These are phyloP conservation scores for Zaprionus capensis DNA, from an alignment of 1,140 invertebrate genomes.

Conservation along the genomic window DNA sequence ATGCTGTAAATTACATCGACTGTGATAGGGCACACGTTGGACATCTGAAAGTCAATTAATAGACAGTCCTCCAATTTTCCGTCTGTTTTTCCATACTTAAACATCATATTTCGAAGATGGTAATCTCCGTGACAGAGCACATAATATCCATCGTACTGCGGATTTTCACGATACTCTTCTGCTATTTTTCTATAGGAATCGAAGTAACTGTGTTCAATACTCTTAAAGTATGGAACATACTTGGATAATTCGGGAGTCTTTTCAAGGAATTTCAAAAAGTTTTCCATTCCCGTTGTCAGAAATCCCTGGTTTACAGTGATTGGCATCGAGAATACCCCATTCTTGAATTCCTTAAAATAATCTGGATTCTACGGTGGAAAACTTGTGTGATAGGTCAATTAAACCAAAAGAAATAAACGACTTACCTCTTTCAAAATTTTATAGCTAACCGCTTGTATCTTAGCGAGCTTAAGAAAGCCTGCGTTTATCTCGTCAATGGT, in stretches of 20 bases:
- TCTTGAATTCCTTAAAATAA: constrained; percentile 41
- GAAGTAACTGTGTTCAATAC: constrained; percentile 22
- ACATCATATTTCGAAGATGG: constrained; percentile 68
- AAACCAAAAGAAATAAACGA: background rate
- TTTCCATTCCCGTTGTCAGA: constrained; percentile 43
- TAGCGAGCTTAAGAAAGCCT: constrained; percentile 54
- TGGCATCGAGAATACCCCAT: constrained; percentile 41
- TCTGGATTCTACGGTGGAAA: constrained; percentile 35
- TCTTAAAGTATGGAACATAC: constrained; percentile 53
- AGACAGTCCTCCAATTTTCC: constrained; percentile 50
- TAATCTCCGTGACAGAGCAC: constrained; percentile 65
- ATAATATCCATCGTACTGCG: constrained; percentile 33
- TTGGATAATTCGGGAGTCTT: constrained; percentile 46
- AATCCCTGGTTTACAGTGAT: constrained; percentile 30
- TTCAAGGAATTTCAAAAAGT: constrained; percentile 46
- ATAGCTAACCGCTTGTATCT: constrained; percentile 66
- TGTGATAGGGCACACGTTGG: constrained; percentile 42
- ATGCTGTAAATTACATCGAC: constrained; percentile 59
- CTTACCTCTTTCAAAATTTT: constrained; percentile 51
- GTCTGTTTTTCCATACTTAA: constrained; percentile 44
- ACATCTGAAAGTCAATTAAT: constrained; percentile 64
- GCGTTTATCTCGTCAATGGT: constrained; percentile 47
- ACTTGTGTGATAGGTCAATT: background rate
- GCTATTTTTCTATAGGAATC: background rate
- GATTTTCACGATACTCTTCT: constrained; percentile 52